Conservation (phyloP, 2,113 vertebrate species). For the Chaetodon auriga region DNA sequence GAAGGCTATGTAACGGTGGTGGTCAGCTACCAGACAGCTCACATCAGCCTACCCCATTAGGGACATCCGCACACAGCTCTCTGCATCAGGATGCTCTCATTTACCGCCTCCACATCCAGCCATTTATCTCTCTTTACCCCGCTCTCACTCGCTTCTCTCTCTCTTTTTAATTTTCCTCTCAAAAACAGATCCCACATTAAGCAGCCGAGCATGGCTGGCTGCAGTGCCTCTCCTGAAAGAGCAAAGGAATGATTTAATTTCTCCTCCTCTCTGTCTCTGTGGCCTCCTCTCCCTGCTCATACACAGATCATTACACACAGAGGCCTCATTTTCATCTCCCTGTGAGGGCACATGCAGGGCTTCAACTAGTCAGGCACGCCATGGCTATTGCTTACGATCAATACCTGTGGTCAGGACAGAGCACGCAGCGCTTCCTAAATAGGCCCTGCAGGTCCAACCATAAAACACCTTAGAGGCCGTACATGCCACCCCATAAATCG, state of each 20-base stretch:
- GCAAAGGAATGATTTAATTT: conserved; percentile 83
- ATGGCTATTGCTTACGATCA: conserved; percentile 76
- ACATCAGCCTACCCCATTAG: conserved; percentile 77
- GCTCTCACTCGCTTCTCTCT: conserved; percentile 48
- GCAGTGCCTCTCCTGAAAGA: conserved; percentile 76
- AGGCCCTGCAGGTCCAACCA: conserved; percentile 80
- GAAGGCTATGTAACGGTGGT: conserved; percentile 52
- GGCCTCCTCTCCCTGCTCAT: conserved; percentile 79
- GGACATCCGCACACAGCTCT: conserved; percentile 73
- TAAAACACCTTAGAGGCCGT: conserved; percentile 83
- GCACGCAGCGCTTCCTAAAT: conserved; percentile 79
- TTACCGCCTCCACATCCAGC: conserved; percentile 77
- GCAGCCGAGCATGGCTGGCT: conserved; percentile 74
- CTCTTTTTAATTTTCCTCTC: conserved; percentile 82
- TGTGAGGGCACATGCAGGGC: conserved; percentile 74
- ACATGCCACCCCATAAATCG: conserved; percentile 77
- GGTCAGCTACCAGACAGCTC: conserved; percentile 76
- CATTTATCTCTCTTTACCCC: conserved; percentile 78
- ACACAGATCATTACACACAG: conserved; percentile 86
- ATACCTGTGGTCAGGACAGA: conserved; percentile 82
- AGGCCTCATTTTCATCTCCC: conserved; percentile 84
- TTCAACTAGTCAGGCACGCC: conserved; percentile 82
- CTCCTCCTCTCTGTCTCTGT: conserved; percentile 74
- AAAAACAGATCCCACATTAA: conserved; percentile 81
- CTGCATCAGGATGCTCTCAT: conserved; percentile 80